Percentiles rank a stretch among this genome's conserved stretches.
phyloP scores from a whole-genome alignment of 2,113 vertebrate species.

The Pluvialis apricaria region DNA sequence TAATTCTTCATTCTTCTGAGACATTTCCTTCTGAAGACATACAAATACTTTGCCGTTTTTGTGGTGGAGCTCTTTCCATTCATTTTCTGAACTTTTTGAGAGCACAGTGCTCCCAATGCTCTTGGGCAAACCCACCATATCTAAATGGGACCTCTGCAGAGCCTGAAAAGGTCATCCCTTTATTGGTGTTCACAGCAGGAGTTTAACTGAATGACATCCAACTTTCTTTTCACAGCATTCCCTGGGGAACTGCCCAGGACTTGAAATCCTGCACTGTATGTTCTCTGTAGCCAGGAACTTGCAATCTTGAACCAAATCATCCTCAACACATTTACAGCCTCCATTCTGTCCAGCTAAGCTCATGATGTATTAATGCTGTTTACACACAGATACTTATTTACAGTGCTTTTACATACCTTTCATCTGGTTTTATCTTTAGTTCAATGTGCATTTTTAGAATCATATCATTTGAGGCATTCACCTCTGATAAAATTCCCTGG shows the following conservation, averaged over 20 bases:
- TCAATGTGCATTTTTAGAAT: background rate
- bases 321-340: background rate
- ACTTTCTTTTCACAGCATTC: background rate
- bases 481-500: slow-evolving; percentile 22
- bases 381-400: slow-evolving; percentile 15
- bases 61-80: background rate
- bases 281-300: slow-evolving; percentile 12
- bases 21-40: background rate
- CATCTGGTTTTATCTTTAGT: background rate
- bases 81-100: background rate
- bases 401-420: background rate
- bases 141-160: background rate
- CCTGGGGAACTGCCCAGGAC: background rate
- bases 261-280: background rate
- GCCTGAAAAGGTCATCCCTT: background rate
- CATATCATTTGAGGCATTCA: background rate
- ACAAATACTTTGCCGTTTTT: background rate
- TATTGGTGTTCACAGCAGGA: background rate
- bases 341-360: background rate
- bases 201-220: background rate
- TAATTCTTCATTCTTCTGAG: background rate
- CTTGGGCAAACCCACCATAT: background rate
- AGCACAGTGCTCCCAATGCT: background rate
- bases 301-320: slow-evolving; percentile 12
- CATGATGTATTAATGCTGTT: slow-evolving; percentile 2